Evolutionary conservation across 2,797 vertebrate species (phyloP).

Genomic region (Parambassis ranga): DNA sequence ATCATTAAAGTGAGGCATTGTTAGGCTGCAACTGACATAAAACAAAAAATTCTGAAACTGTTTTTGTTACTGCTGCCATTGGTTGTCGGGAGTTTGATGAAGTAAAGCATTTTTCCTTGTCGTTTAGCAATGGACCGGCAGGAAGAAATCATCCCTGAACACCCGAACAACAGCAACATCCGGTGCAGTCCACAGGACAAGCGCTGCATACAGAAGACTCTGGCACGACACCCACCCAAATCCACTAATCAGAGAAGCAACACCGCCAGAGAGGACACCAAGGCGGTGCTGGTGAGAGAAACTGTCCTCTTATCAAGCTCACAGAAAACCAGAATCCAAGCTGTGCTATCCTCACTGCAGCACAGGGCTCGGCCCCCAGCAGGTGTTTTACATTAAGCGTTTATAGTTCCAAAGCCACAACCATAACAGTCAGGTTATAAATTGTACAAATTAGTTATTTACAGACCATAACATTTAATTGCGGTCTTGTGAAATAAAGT

Average conservation of each 20-base stretch:
- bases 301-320: slow-evolving; percentile 12
- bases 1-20: background rate
- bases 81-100: background rate
- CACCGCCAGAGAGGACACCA: slow-evolving; percentile 76
- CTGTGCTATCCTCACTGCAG: background rate
- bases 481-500: slow-evolving; percentile 41
- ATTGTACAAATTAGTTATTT: slow-evolving; percentile 58
- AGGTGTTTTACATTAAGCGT: slow-evolving; percentile 58
- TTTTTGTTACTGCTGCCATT: background rate
- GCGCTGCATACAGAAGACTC: slow-evolving; percentile 89
- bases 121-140: slow-evolving; percentile 74
- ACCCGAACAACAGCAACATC: slow-evolving; percentile 90
- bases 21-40: background rate
- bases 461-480: slow-evolving; percentile 56
- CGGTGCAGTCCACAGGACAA: slow-evolving; percentile 90
- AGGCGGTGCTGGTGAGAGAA: slow-evolving; percentile 81
- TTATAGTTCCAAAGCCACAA: slow-evolving; percentile 40
- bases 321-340: slow-evolving; percentile 12
- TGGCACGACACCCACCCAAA: slow-evolving; percentile 78
- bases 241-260: slow-evolving; percentile 83
- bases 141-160: slow-evolving; percentile 83
- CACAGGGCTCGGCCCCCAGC: slow-evolving; percentile 8
- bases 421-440: slow-evolving; percentile 45
- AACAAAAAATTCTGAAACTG: too few species aligned
- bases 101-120: slow-evolving; percentile 13